These are phyloP conservation scores for Drosophila simulans DNA, from an alignment of 1,140 invertebrate genomes.

Conservation along the genomic window DNA sequence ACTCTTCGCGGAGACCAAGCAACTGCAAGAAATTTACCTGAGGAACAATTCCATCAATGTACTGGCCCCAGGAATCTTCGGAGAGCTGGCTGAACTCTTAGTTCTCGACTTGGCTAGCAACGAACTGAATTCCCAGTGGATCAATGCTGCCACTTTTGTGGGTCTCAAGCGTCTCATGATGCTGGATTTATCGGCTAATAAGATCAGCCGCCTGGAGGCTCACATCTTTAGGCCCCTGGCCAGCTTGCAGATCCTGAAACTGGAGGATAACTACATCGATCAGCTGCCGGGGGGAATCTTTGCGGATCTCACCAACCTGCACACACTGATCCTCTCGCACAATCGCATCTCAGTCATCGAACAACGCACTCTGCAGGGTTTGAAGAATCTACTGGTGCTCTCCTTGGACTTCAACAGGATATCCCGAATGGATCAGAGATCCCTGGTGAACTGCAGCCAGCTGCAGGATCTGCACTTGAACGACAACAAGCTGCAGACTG, in stretches of 20 bases:
- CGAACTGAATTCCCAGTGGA: slow-evolving; percentile 93
- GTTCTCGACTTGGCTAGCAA: slow-evolving; percentile 94
- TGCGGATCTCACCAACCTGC: slow-evolving; percentile 91
- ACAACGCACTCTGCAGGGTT: slow-evolving; percentile 90
- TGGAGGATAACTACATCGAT: slow-evolving; percentile 94
- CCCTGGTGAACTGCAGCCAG: slow-evolving; percentile 93
- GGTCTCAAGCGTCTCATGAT: slow-evolving; percentile 92
- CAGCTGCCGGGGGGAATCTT: slow-evolving; percentile 93
- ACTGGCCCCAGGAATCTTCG: slow-evolving; percentile 93
- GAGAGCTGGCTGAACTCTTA: slow-evolving; percentile 91
- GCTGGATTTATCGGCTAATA: slow-evolving; percentile 92
- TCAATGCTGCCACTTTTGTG: slow-evolving; percentile 93
- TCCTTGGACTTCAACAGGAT: slow-evolving; percentile 94
- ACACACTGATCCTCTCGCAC: slow-evolving; percentile 93
- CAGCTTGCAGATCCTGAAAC: slow-evolving; percentile 91
- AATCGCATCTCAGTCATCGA: slow-evolving; percentile 93
- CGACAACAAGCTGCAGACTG: slow-evolving; percentile 92
- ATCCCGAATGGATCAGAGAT: slow-evolving; percentile 90
- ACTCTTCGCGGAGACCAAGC: slow-evolving; percentile 91
- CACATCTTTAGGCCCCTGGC: slow-evolving; percentile 92
- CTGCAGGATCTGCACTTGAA: slow-evolving; percentile 95
- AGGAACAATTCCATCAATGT: slow-evolving; percentile 95
- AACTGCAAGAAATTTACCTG: slow-evolving; percentile 92
- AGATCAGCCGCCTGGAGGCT: slow-evolving; percentile 91
- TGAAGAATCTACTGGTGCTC: slow-evolving; percentile 91